phyloP scores from a whole-genome alignment of 1,140 invertebrate species.

The Rhopalosiphum maidis region DNA sequence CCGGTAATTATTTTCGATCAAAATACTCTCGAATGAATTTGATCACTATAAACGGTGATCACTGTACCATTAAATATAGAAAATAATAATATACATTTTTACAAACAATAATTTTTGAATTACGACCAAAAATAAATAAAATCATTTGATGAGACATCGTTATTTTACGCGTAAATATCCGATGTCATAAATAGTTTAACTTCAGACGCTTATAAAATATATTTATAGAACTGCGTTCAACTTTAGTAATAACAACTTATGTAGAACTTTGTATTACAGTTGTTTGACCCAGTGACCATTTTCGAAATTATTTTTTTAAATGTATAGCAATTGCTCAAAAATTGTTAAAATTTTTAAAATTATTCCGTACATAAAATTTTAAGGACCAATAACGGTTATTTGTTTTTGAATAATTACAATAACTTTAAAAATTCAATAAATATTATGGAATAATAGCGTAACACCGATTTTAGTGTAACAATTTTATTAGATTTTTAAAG shows the following conservation, averaged over 20 bases:
- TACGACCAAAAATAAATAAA: background rate
- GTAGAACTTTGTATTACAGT: background rate
- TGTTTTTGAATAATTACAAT: too few species aligned
- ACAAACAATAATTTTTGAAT: background rate
- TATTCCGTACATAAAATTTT: too few species aligned
- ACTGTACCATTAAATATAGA: background rate
- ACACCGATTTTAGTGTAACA: background rate
- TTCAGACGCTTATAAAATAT: background rate
- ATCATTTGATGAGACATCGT: background rate
- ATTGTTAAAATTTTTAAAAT: too few species aligned
- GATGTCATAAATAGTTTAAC: background rate
- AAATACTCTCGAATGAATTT: too few species aligned
- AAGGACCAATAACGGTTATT: too few species aligned
- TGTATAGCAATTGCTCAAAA: too few species aligned
- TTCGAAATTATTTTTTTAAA: too few species aligned
- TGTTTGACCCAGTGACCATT: background rate
- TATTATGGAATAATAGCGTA: background rate
- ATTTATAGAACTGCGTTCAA: background rate
- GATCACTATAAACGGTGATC: too few species aligned
- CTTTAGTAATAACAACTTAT: background rate
- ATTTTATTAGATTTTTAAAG: background rate
- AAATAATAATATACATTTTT: background rate
- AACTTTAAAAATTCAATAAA: background rate
- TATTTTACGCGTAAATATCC: background rate
- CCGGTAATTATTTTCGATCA: too few species aligned